Evolutionary conservation across 2,113 vertebrate species (phyloP), one percentile per base, ranked within the genome.

Genomic region (Tichodroma muraria): DNA sequence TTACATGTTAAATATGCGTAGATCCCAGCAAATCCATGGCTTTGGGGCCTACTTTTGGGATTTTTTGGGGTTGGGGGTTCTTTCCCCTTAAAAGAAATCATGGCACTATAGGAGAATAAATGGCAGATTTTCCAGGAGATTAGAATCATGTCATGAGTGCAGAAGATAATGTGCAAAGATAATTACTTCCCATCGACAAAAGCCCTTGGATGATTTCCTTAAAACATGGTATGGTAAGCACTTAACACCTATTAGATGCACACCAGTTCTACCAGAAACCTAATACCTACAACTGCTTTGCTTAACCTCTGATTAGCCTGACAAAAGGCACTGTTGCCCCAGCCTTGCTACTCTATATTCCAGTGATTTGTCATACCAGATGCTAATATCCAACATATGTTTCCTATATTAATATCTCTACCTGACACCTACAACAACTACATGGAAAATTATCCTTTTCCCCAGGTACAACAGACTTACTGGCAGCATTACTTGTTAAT

Each of bases 61-160:
- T 42, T 59, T 38, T 68, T 30, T 2, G 6, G 9, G 2, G 5
- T 9, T 35, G 13, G 3, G 3, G 1, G 0, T 22, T 52, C 68
- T 56, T 38, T 64, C 17, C 3, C 8, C 10, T 20, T 44, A 17
- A 65, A 75, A 61, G 28, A 47, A 76, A 72, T 8, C 28, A n/a
- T 8, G 9, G 13, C 30, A 30, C 12, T 37, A 44, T 3, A 63
- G 38, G 23, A 88, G 60, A 83, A 80, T 12, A 66, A 65, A 77
- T 2, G 27, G 31, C 25, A 77, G 70, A 20, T 78, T 86, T 80
- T 63, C 77, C 30, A 52, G 24, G 66, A 49, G 20, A 19, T 47
- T 40, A n/a, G 27, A 92, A 35, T 73, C 42, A 35, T 7, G 5
- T n/a, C 30, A 42, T 10, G 16, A 59, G 35, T 66, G 40, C 19